phyloP scores from a whole-genome alignment of 2,888 invertebrate species.

The Acholoe squamosa region DNA sequence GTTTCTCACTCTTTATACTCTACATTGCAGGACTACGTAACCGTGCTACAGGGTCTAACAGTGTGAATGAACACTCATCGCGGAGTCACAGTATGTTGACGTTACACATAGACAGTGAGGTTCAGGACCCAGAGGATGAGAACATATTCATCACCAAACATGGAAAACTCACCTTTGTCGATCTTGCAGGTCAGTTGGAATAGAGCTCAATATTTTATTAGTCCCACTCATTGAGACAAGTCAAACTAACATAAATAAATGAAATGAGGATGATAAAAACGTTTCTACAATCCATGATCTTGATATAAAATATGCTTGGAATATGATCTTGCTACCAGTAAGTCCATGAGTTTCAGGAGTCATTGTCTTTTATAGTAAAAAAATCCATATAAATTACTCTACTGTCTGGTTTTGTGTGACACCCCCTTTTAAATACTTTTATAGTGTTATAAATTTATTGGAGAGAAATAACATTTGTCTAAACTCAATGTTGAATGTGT shows the following conservation, averaged over 20 bases:
- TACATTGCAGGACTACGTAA: constrained; percentile 90
- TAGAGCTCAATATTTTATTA: no score
- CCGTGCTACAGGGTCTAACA: constrained; percentile 93
- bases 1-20: neutral
- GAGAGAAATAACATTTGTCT: no score
- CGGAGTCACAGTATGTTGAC: constrained; percentile 96
- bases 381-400: no score
- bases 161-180: constrained; percentile 97
- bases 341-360: no score
- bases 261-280: neutral
- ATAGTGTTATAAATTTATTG: no score
- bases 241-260: no score
- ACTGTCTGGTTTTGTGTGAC: no score
- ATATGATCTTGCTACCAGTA: neutral
- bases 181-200: constrained; percentile 89
- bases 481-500: no score
- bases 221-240: no score
- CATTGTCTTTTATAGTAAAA: no score
- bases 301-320: neutral
- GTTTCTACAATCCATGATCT: neutral
- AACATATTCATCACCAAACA: constrained; percentile 94
- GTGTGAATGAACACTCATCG: constrained; percentile 96
- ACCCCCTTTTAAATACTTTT: no score
- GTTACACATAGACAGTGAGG: constrained; percentile 93
- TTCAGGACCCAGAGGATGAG: constrained; percentile 82